phyloP scores from a whole-genome alignment of 2,888 invertebrate species.

The Augochlorella aurata region DNA sequence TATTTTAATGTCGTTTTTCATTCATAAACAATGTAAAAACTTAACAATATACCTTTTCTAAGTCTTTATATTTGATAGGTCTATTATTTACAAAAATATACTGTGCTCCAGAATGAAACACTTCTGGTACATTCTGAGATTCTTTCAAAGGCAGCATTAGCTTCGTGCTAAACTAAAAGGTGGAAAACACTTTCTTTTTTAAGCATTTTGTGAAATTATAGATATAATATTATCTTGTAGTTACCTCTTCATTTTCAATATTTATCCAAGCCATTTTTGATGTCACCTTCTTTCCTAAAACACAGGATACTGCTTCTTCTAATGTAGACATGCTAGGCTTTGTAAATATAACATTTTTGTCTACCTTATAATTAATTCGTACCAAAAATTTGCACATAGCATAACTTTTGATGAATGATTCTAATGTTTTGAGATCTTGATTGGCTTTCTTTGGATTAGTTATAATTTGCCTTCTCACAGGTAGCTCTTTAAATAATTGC shows the following conservation, averaged over 20 bases:
- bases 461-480: slow-evolving; percentile 84
- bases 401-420: slow-evolving; percentile 82
- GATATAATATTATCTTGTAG: slow-evolving; percentile 4
- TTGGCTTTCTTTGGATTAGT: slow-evolving; percentile 80
- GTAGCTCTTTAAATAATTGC: slow-evolving; percentile 84
- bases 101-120: slow-evolving; percentile 68
- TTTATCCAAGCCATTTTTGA: slow-evolving; percentile 73
- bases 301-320: slow-evolving; percentile 76
- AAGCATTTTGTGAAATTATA: background rate
- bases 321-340: slow-evolving; percentile 80
- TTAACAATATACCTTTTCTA: slow-evolving; percentile 83
- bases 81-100: slow-evolving; percentile 83
- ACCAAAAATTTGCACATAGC: slow-evolving; percentile 83
- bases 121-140: slow-evolving; percentile 58
- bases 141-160: slow-evolving; percentile 78
- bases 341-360: slow-evolving; percentile 82
- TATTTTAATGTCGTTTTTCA: background rate
- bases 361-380: slow-evolving; percentile 82
- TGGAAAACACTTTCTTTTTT: background rate
- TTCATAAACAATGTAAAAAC: background rate
- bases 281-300: slow-evolving; percentile 74
- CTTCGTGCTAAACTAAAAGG: slow-evolving; percentile 62
- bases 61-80: slow-evolving; percentile 83
- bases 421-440: slow-evolving; percentile 83
- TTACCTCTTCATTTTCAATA: slow-evolving; percentile 66